These are phyloP conservation scores for Orthosia gracilis DNA, from an alignment of 2,888 invertebrate genomes.

Conservation along the genomic window DNA sequence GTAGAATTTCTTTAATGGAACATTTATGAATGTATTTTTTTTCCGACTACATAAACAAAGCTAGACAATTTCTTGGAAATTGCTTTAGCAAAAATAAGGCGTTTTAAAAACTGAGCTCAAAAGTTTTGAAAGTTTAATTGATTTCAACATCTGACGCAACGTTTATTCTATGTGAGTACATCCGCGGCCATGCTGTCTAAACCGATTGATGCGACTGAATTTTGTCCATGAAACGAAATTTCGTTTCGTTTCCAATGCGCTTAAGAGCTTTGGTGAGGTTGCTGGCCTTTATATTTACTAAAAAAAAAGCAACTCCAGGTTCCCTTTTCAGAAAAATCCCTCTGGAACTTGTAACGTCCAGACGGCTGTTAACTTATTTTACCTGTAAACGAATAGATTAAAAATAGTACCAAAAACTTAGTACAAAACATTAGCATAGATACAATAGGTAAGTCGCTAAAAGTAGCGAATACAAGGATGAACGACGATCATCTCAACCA, in stretches of 20 bases:
- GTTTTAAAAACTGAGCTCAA: not conserved
- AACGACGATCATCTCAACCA: constrained; percentile 14
- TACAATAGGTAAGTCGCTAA: not conserved
- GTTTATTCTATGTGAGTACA: constrained; percentile 73
- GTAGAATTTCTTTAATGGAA: not conserved
- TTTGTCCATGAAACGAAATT: constrained; percentile 75
- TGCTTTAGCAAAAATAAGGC: not conserved
- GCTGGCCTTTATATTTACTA: constrained; percentile 66
- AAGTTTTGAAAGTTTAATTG: constrained; percentile 30
- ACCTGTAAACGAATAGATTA: constrained; percentile 8
- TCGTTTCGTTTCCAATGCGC: constrained; percentile 74
- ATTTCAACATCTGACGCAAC: constrained; percentile 35
- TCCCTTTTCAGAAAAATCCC: constrained; percentile 50
- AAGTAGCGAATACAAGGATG: not conserved
- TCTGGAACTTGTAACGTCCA: constrained; percentile 38
- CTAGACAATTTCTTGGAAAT: not conserved
- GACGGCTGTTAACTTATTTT: constrained; percentile 34
- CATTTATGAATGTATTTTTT: constrained; percentile 4
- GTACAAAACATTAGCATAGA: not conserved
- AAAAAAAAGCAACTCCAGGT: constrained; percentile 54
- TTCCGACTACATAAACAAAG: not conserved
- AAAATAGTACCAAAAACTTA: constrained; percentile 4
- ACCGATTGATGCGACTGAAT: constrained; percentile 84
- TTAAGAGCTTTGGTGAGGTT: constrained; percentile 70
- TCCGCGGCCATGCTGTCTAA: constrained; percentile 77